These are phyloP conservation scores for Octonoba sinensis DNA, from an alignment of 2,888 invertebrate species.

Conservation along the genomic window DNA sequence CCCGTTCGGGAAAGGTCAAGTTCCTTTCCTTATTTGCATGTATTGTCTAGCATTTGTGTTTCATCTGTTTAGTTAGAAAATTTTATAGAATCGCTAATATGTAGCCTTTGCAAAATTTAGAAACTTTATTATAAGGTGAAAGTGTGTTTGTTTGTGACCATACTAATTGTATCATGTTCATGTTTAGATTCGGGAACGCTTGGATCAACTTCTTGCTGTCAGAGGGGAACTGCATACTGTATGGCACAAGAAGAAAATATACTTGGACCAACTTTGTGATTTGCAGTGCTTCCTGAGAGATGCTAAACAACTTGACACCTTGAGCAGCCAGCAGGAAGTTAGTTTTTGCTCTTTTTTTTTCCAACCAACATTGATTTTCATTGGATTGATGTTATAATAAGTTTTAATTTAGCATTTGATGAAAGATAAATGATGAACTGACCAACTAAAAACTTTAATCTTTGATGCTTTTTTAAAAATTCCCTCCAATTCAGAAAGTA, in stretches of 20 bases:
- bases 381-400: not conserved
- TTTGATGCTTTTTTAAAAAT: no score
- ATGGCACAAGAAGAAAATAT: conserved; percentile 90
- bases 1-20: no score
- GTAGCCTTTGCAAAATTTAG: not conserved
- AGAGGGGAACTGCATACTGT: conserved; percentile 83
- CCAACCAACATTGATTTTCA: not conserved
- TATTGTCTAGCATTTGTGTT: no score
- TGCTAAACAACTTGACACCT: conserved; percentile 90
- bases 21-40: no score
- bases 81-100: no score
- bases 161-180: not conserved
- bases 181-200: conserved; percentile 70
- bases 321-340: conserved; percentile 87
- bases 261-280: conserved; percentile 90
- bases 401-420: not conserved
- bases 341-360: conserved; percentile 73
- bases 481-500: no score
- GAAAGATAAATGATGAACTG: not conserved
- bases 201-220: conserved; percentile 80
- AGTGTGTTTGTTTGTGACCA: not conserved
- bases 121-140: not conserved
- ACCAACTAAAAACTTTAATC: no score
- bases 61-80: no score
- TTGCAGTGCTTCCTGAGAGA: conserved; percentile 94